A percentile compares a stretch with the other conserved stretches of the same genome.
phyloP scores from a whole-genome alignment of 2,888 invertebrate species.

The Nephrotoma appendiculata region DNA sequence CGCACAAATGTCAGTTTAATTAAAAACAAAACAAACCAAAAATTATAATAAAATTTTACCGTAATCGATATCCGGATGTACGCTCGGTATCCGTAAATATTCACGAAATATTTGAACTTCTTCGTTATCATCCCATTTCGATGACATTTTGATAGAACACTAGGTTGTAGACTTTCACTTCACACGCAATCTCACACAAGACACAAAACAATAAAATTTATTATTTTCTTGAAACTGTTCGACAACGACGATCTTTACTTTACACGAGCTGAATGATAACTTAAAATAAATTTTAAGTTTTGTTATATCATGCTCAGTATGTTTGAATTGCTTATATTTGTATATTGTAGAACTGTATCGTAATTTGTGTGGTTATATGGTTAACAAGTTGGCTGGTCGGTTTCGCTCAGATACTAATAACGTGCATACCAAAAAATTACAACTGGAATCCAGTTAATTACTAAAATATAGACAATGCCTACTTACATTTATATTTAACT shows the following conservation, averaged over 20 bases:
- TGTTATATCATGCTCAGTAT: not conserved
- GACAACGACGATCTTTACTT: not conserved
- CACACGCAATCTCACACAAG: not conserved
- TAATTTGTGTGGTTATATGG: not conserved
- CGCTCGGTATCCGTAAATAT: constrained; percentile 65
- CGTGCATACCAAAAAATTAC: not conserved
- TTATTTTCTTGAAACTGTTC: not conserved
- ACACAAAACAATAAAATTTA: not conserved
- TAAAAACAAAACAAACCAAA: not conserved
- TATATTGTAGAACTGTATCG: not conserved
- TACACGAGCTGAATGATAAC: not conserved
- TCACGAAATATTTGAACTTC: constrained; percentile 59
- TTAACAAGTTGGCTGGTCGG: not conserved
- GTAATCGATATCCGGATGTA: constrained; percentile 69
- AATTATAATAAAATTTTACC: constrained; percentile 33
- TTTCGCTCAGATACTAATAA: not conserved
- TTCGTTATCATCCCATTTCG: constrained; percentile 26
- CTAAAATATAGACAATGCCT: not conserved
- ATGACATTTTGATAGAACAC: not conserved
- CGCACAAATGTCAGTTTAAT: not conserved
- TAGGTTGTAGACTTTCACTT: not conserved
- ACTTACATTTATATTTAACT: not conserved
- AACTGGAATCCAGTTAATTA: not conserved
- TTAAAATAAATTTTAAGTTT: not conserved
- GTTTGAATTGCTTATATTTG: not conserved